Conservation (phyloP, 2,113 vertebrate species). For the Recurvirostra avosetta region DNA sequence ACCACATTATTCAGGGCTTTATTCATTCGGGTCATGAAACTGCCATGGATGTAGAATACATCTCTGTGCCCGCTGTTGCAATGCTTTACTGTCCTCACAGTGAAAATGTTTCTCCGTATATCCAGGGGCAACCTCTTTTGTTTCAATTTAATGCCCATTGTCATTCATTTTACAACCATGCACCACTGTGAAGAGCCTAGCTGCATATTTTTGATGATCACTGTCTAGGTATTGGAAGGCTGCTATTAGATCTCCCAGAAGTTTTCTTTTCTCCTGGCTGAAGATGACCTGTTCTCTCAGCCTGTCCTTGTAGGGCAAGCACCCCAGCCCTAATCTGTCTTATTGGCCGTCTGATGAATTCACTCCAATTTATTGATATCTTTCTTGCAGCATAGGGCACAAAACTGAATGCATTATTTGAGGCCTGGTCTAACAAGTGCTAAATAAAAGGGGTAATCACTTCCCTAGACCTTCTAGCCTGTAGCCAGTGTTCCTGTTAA, state of each 20-base stretch:
- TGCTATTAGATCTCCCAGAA: not conserved
- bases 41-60: not conserved
- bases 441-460: not conserved
- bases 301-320: not conserved
- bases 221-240: not conserved
- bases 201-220: not conserved
- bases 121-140: not conserved
- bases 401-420: not conserved
- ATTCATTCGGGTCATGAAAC: not conserved
- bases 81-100: not conserved
- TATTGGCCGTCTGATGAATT: not conserved
- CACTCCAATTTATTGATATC: not conserved
- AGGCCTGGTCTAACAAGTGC: not conserved
- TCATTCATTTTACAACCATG: not conserved
- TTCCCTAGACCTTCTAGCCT: not conserved
- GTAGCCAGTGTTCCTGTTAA: not conserved
- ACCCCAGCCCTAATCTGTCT: not conserved
- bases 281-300: not conserved
- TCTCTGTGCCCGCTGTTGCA: not conserved
- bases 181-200: not conserved
- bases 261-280: not conserved
- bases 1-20: not conserved
- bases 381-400: not conserved
- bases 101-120: not conserved
- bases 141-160: not conserved